Conservation (phyloP, 2,888 invertebrate genomes). For the Chorisops tibialis region DNA sequence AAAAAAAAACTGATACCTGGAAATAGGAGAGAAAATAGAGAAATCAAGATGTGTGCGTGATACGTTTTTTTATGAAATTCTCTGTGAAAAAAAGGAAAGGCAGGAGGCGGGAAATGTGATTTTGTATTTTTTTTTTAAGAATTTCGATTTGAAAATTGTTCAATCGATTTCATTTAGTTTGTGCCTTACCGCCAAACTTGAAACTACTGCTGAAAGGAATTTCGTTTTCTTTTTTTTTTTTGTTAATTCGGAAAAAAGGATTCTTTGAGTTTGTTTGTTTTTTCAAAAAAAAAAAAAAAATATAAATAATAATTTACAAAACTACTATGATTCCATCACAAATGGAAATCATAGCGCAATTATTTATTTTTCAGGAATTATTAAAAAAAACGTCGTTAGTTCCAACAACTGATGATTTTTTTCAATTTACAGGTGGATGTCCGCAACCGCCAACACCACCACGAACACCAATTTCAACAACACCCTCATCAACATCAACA, state of each 20-base stretch:
- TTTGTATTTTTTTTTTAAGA: too few species aligned
- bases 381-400: background rate
- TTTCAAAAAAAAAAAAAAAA: too few species aligned
- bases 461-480: slow-evolving; percentile 32
- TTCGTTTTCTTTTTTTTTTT: too few species aligned
- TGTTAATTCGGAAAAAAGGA: too few species aligned
- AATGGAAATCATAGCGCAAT: slow-evolving; percentile 19
- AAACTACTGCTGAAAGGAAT: too few species aligned
- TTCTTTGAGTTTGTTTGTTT: too few species aligned
- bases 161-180: slow-evolving; percentile 22
- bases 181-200: slow-evolving; percentile 22
- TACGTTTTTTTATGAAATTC: background rate
- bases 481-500: slow-evolving; percentile 15
- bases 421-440: slow-evolving; percentile 21
- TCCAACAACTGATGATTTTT: background rate
- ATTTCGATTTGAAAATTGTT: too few species aligned
- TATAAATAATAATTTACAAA: too few species aligned
- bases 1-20: too few species aligned
- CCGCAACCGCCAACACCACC: slow-evolving; percentile 35
- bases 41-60: background rate
- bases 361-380: slow-evolving; percentile 1
- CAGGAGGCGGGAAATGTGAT: too few species aligned
- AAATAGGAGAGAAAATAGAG: too few species aligned
- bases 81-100: background rate
- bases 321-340: background rate